Evolutionary conservation across 1,140 invertebrate species (phyloP), one percentile per base, ranked within the genome.

Genomic region (Anadara kagoshimensis): DNA sequence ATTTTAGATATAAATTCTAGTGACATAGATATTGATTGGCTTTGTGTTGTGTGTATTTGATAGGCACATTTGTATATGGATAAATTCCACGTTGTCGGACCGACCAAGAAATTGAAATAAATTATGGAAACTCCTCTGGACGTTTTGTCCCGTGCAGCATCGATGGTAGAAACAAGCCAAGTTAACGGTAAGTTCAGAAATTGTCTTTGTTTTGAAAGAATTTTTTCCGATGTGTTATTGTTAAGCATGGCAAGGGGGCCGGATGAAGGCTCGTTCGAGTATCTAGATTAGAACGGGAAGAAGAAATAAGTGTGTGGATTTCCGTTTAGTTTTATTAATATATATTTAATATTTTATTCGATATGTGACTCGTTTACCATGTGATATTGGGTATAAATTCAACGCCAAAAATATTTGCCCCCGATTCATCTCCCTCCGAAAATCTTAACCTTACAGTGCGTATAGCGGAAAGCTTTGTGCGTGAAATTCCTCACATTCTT

Each of bases 61-160:
- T 20, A 14, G 26, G 26, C n/a, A 56, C 26, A 56, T 56, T 56
- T 56, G 14, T 24, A 22, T 22, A 56, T 14, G n/a, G 12, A 14
- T 20, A 56, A 54, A 24, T 49, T 49, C 47, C 47, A 24, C 14
- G n/a, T 29, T 64, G 62, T 64, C 49, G 62, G 41, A 45, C n/a
- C 62, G 62, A 64, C 47, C 12, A 22, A 64, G 22, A 8, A 29
- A 26, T 36, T 36, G 29, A 36, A 36, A 54, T 65, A 45, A 76
- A 41, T 45, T 54, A 82, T 94, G 87, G 95, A 96, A 91, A 94
- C 94, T 73, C 94, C 95, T 67, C 90, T 97, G 85, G 95, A 97
- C 85, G 95, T 97, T 79, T 91, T 97, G 75, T 96, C 95, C 62
- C 92, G 95, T 85, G 95, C 95, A 69, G 95, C 95, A 29, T 96